phyloP scores from a whole-genome alignment of 1,140 invertebrate species.

The Pogonomyrmex californicus region DNA sequence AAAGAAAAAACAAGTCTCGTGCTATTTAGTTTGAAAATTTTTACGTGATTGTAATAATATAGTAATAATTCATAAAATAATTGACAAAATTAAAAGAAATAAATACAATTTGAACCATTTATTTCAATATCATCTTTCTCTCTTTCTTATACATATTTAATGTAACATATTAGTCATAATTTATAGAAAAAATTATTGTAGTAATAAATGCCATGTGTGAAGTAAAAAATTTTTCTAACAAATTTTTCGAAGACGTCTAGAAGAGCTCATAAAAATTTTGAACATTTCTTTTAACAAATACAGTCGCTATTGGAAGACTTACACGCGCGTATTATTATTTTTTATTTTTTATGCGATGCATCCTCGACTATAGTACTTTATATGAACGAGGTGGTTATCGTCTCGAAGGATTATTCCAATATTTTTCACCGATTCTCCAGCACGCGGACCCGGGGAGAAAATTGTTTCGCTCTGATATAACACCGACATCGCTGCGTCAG shows the following conservation, averaged over 20 bases:
- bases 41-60: background rate
- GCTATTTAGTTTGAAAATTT: background rate
- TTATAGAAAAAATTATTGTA: background rate
- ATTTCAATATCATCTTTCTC: too few relatives aligned
- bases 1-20: background rate
- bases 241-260: background rate
- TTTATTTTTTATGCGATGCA: conserved; percentile 13
- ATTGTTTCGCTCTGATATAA: conserved; percentile 57
- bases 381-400: conserved; percentile 24
- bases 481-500: conserved; percentile 44
- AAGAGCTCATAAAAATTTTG: background rate
- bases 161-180: background rate
- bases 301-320: background rate
- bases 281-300: background rate
- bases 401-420: conserved; percentile 32
- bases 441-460: conserved; percentile 16
- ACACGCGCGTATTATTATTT: conserved; percentile 64
- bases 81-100: background rate
- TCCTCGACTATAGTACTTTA: background rate
- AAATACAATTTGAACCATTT: background rate
- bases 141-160: too few relatives aligned
- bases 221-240: background rate
- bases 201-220: background rate
- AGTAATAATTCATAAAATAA: background rate
- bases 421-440: conserved; percentile 39